Evolutionary conservation across 2,888 invertebrate genomes (phyloP), one percentile per base, ranked within the genome.

Genomic region (Lithophane socia): DNA sequence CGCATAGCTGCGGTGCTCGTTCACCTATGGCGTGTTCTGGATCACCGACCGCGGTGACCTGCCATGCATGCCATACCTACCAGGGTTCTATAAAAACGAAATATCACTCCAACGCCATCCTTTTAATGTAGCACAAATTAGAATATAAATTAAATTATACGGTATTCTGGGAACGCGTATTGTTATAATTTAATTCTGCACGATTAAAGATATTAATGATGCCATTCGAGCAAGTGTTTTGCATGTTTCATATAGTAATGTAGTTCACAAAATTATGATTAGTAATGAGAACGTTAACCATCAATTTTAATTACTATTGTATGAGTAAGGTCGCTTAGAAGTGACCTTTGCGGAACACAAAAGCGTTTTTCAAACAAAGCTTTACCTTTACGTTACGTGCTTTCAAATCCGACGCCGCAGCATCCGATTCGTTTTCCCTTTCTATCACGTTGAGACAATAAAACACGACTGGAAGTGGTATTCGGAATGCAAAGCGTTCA

Each of bases 21-120:
- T 92, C 87, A 88, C 88, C 89, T 91, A 91, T 92, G 86, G 91
- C 92, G 91, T 92, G 93, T 92, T 93, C 87, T 92, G 93, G 92
- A 92, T 93, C 93, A 91, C 79, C 84, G 91, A 81, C 77, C 87
- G 77, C 87, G 72, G 86, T 87, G 90, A 88, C 89, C 90, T 79
- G 86, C 82, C 49, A 70, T 83, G 83, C 86, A 86, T 85, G 83
- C 75, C 82, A 75, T 83, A 80, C 77, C 78, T 75, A 74, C 76
- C 42, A 72, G 79, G 68, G 75, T 9, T 58, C 66, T 58, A 83
- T 80, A 71, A 75, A 76, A 79, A 82, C 66, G 58, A 73, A 84
- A 74, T 71, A 68, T 66, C 49, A 79, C 65, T n/a, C 65, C 65
- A 44, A 77, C 64, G 21, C 47, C 65, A 77, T 73, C 60, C 60